Evolutionary conservation across 2,113 vertebrate species (phyloP).

Genomic region (Arenaria interpres): DNA sequence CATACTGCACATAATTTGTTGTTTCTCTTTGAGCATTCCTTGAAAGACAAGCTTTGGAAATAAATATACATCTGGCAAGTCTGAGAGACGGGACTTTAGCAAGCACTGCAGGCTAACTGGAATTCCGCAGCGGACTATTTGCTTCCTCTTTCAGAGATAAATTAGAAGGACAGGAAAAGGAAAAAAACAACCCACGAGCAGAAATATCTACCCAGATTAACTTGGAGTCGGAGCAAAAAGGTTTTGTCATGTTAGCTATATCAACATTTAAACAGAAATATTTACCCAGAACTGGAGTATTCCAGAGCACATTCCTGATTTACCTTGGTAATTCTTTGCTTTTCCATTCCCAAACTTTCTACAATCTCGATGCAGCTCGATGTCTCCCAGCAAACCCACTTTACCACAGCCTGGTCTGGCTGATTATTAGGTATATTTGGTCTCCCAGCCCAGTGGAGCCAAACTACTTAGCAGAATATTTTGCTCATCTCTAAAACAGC

Average conservation of each 20-base stretch:
- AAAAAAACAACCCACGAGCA: not conserved
- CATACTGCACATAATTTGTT: not conserved
- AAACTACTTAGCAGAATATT: not conserved
- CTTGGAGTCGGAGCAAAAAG: not conserved
- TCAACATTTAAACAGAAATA: not conserved
- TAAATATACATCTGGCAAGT: not conserved
- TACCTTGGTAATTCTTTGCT: not conserved
- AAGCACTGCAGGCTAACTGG: not conserved
- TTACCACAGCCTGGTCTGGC: not conserved
- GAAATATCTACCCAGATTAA: not conserved
- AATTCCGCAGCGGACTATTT: not conserved
- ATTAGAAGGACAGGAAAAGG: not conserved
- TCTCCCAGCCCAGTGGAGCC: not conserved
- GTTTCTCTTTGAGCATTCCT: not conserved
- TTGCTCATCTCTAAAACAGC: not conserved
- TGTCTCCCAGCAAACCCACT: not conserved
- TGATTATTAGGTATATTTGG: not conserved
- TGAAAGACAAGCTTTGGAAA: slow-evolving; percentile 1
- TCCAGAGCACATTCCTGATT: not conserved
- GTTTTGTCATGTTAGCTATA: not conserved
- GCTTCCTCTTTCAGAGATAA: not conserved
- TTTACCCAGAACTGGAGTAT: not conserved
- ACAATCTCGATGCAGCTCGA: not conserved
- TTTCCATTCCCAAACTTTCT: not conserved
- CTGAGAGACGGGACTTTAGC: not conserved